phyloP scores from a whole-genome alignment of 2,113 vertebrate species.

The Gymnarchus niloticus region DNA sequence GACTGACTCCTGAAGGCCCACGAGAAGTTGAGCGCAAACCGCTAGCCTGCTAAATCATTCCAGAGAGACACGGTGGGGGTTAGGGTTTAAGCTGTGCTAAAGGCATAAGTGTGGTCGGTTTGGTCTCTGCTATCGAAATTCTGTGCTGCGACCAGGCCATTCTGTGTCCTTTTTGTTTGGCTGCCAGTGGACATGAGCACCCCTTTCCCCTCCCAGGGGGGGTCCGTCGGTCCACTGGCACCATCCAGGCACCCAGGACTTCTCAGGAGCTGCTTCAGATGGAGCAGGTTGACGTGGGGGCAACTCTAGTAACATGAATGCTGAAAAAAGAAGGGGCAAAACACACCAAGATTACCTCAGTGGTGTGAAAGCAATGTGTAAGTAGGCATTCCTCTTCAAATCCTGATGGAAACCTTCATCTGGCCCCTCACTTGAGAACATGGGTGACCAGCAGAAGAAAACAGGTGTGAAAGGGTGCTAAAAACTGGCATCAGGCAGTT shows the following conservation, averaged over 20 bases:
- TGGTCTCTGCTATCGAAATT: not conserved
- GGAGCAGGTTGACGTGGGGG: slow-evolving; percentile 45
- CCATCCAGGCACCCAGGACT: not conserved
- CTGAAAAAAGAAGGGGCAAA: slow-evolving; percentile 37
- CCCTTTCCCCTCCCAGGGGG: not conserved
- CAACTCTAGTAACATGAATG: slow-evolving; percentile 48
- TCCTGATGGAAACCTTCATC: slow-evolving; percentile 68
- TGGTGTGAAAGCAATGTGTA: slow-evolving; percentile 59
- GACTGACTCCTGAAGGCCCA: not conserved
- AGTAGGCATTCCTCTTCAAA: slow-evolving; percentile 69
- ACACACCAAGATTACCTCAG: slow-evolving; percentile 57
- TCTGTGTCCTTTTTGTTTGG: not conserved
- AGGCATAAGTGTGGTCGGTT: not conserved
- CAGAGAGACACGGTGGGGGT: not conserved
- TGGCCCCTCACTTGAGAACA: slow-evolving; percentile 27
- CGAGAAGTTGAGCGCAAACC: not conserved
- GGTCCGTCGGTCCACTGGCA: not conserved
- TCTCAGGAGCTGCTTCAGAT: slow-evolving; percentile 49
- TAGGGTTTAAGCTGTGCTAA: not conserved
- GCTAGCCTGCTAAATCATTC: not conserved
- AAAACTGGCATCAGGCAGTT: too few relatives aligned
- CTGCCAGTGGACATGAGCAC: not conserved
- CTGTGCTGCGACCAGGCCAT: not conserved
- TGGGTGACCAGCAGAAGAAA: too few relatives aligned
- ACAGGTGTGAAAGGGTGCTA: too few relatives aligned